Conservation (phyloP, 1,140 invertebrate species). For the Drosophila mayri region DNA sequence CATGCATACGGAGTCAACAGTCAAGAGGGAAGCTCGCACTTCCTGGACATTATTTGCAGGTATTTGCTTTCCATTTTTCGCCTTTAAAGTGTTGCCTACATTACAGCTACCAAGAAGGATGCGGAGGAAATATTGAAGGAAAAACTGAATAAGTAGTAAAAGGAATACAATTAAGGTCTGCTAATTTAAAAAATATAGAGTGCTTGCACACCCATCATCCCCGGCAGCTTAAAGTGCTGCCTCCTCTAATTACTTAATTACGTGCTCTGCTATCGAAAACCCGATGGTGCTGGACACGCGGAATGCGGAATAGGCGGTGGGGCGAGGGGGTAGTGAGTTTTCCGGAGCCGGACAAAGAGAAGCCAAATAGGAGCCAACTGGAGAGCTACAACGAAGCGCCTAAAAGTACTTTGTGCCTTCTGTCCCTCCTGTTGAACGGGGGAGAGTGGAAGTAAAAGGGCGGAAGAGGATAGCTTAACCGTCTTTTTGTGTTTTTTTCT, state of each 20-base stretch:
- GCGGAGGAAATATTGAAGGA: too few species aligned
- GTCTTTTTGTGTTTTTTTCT: neutral
- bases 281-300: conserved; percentile 11
- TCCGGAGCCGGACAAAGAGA: conserved; percentile 31
- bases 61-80: conserved; percentile 49
- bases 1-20: conserved; percentile 63
- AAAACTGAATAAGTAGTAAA: neutral
- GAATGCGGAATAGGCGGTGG: neutral
- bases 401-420: conserved; percentile 51
- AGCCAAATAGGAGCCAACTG: conserved; percentile 19
- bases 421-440: conserved; percentile 11
- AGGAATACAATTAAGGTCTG: neutral
- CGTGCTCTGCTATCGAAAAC: conserved; percentile 37
- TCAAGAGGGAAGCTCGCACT: conserved; percentile 63
- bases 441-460: conserved; percentile 1
- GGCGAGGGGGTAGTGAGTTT: neutral
- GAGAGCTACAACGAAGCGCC: conserved; percentile 46
- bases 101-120: conserved; percentile 4
- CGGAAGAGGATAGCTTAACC: neutral
- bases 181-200: too few species aligned
- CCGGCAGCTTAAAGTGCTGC: conserved; percentile 36
- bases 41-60: conserved; percentile 68
- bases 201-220: conserved; percentile 12
- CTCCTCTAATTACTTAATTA: conserved; percentile 63
- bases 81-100: conserved; percentile 50